Percentiles rank a stretch among this genome's conserved stretches.
Conservation (phyloP, 1,140 invertebrate species). For the Macrobrachium nipponense region DNA sequence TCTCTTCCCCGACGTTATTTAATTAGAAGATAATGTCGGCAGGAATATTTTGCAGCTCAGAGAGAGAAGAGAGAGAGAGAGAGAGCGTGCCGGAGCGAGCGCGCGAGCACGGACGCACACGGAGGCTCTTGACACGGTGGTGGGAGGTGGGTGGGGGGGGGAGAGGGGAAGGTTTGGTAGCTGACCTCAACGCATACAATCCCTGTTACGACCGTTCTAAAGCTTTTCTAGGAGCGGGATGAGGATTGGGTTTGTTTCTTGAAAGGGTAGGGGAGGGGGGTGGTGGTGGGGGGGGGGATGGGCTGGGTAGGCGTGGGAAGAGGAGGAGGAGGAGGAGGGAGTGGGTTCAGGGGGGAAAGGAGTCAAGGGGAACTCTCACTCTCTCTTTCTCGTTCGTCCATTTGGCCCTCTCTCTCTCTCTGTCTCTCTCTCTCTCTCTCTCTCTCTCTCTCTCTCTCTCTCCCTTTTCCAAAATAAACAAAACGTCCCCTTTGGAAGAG, state of each 20-base stretch:
- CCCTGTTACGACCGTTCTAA: not conserved
- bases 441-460: not conserved
- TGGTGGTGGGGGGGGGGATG: not conserved
- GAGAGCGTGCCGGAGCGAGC: not conserved
- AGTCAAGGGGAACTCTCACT: not conserved
- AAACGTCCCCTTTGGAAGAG: too few species aligned
- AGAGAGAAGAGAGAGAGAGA: not conserved
- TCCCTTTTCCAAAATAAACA: too few species aligned
- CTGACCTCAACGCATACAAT: not conserved
- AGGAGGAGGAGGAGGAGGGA: not conserved
- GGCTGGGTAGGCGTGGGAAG: not conserved
- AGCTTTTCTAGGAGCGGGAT: too few species aligned
- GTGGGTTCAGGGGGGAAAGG: too few species aligned
- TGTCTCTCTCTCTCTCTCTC: not conserved
- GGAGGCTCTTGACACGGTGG: not conserved
- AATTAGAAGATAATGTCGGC: conserved; percentile 34
- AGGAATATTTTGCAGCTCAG: not conserved
- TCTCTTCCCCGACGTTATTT: conserved; percentile 20
- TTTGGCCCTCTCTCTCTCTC: not conserved
- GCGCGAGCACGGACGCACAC: not conserved
- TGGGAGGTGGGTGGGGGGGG: too few species aligned
- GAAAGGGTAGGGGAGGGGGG: not conserved
- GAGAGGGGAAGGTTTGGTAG: conserved; percentile 9
- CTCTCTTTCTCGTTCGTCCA: too few species aligned
- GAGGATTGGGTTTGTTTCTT: too few species aligned